Evolutionary conservation across 2,113 vertebrate species (phyloP).

Genomic region (Candoia aspera): DNA sequence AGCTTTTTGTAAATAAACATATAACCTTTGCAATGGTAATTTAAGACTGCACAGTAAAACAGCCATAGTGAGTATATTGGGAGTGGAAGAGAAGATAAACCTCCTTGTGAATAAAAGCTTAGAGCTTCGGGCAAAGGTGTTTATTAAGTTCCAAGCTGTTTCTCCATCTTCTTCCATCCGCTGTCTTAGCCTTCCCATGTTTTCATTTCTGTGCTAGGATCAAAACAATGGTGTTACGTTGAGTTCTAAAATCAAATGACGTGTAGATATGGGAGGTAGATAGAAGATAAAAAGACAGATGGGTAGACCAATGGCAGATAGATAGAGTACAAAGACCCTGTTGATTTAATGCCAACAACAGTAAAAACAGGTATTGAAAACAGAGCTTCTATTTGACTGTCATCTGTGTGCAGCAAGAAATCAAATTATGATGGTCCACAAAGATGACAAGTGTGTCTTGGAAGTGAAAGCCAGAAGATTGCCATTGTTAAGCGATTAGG

Average conservation of each 20-base stretch:
- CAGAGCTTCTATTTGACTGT: not conserved
- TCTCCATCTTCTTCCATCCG: not conserved
- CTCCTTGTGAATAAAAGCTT: conserved; percentile 78
- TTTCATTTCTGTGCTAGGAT: conserved; percentile 66
- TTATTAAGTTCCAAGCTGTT: conserved; percentile 81
- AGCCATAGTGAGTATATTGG: conserved; percentile 67
- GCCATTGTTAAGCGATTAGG: not conserved
- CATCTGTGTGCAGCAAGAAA: not conserved
- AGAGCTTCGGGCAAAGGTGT: conserved; percentile 77
- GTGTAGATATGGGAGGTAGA: conserved; percentile 6
- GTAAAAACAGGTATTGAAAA: not conserved
- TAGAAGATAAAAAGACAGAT: not conserved
- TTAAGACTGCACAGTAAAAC: conserved; percentile 77
- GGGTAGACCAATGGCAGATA: not conserved
- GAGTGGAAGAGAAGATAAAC: conserved; percentile 75
- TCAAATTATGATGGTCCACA: not conserved
- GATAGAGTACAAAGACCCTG: not conserved
- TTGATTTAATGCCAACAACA: not conserved
- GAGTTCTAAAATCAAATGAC: conserved; percentile 72
- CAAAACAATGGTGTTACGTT: conserved; percentile 72
- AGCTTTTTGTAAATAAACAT: conserved; percentile 80
- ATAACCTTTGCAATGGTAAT: conserved; percentile 81
- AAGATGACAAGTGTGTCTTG: not conserved
- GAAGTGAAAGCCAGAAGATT: not conserved
- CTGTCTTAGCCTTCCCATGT: conserved; percentile 37